phyloP scores from a whole-genome alignment of 2,797 vertebrate genomes.

The Sebastes diaconus region DNA sequence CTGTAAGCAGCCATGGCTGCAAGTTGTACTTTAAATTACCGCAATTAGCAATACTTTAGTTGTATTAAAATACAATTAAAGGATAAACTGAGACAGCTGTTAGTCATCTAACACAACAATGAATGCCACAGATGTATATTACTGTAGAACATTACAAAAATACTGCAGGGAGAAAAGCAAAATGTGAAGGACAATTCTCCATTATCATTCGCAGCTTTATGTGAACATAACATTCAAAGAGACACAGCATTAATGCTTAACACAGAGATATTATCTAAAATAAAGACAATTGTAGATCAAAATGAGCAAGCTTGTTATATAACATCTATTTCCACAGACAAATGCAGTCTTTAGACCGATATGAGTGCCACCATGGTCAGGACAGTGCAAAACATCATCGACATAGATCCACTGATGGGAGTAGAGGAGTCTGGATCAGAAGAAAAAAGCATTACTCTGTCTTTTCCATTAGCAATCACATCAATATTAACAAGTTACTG shows the following conservation, averaged over 20 bases:
- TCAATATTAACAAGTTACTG: neutral
- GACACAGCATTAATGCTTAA: neutral
- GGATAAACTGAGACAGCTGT: neutral
- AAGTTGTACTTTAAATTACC: neutral
- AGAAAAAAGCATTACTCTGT: conserved; percentile 39
- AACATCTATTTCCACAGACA: conserved; percentile 1
- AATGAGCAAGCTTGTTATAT: neutral
- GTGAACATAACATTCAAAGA: neutral
- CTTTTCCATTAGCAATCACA: neutral
- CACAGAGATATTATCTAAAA: neutral
- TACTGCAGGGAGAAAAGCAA: neutral
- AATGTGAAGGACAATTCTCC: neutral
- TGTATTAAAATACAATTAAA: neutral
- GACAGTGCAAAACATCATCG: conserved; percentile 43
- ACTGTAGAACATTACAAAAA: neutral
- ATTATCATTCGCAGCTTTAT: neutral
- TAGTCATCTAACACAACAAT: neutral
- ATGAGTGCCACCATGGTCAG: conserved; percentile 29
- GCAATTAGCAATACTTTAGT: neutral
- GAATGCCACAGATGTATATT: neutral
- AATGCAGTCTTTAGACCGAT: conserved; percentile 17
- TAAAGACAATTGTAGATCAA: neutral
- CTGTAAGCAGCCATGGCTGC: neutral
- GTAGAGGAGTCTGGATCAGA: conserved; percentile 46
- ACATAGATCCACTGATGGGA: conserved; percentile 32